A percentile compares a stretch with the other conserved stretches of the same genome.
These are phyloP conservation scores for Trachelus iudaicus DNA, from an alignment of 2,888 invertebrate genomes.

Conservation along the genomic window DNA sequence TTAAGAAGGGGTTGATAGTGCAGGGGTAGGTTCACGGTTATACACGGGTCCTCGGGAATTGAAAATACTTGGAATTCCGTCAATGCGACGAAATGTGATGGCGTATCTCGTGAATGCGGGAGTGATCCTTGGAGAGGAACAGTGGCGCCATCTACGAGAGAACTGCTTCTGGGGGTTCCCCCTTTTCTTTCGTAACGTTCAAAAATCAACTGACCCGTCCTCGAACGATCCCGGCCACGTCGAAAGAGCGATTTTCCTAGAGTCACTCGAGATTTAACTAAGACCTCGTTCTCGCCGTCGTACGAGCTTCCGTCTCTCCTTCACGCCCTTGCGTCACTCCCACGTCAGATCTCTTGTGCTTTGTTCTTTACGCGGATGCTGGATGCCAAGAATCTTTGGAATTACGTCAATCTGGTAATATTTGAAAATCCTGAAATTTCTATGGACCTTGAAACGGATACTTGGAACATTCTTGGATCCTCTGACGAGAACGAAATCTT, in stretches of 20 bases:
- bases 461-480: not conserved
- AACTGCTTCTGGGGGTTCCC: not conserved
- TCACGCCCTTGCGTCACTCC: not conserved
- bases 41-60: constrained; percentile 28
- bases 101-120: constrained; percentile 30
- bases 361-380: not conserved
- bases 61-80: constrained; percentile 48
- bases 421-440: not conserved
- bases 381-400: not conserved
- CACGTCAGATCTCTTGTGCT: not conserved
- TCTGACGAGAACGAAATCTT: not conserved
- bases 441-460: not conserved
- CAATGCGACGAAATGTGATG: constrained; percentile 38
- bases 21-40: not conserved
- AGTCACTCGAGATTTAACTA: not conserved
- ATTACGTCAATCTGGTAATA: not conserved
- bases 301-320: not conserved
- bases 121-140: constrained; percentile 16
- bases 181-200: not conserved
- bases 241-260: not conserved
- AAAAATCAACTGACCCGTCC: not conserved
- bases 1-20: not conserved
- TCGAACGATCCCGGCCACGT: not conserved
- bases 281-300: not conserved
- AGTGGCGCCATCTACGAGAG: constrained; percentile 2